Evolutionary conservation across 2,797 vertebrate species (phyloP).

Genomic region (Centropyge bicolor): DNA sequence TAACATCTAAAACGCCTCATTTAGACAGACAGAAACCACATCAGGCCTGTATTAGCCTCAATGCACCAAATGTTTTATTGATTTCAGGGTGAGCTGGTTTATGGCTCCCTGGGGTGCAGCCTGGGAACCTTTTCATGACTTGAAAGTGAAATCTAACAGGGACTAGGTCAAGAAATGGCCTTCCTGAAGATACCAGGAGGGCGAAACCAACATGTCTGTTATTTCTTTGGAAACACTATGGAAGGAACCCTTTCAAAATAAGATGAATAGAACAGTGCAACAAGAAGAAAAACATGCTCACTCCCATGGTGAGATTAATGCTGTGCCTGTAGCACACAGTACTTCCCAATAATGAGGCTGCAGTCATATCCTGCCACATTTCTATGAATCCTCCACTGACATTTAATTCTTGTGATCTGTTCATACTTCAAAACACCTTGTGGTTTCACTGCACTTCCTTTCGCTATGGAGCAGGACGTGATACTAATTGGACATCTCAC

Average conservation of each 20-base stretch:
- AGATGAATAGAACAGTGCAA: background rate
- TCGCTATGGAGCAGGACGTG: constrained; percentile 8
- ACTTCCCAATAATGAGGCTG: background rate
- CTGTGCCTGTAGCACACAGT: background rate
- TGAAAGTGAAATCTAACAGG: constrained; percentile 44
- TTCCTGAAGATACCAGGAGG: constrained; percentile 22
- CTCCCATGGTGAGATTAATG: background rate
- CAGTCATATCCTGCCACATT: background rate
- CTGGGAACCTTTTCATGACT: constrained; percentile 52
- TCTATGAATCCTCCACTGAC: constrained; percentile 10
- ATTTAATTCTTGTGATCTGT: background rate
- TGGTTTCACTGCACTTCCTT: constrained; percentile 33
- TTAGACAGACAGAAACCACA: constrained; percentile 42
- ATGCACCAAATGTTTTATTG: constrained; percentile 60
- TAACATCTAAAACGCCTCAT: constrained; percentile 10
- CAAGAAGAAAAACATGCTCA: background rate
- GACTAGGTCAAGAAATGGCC: constrained; percentile 20
- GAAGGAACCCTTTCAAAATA: constrained; percentile 5
- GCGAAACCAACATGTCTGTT: constrained; percentile 5
- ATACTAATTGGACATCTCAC: constrained; percentile 41
- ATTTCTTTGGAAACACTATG: constrained; percentile 14
- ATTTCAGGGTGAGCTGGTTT: constrained; percentile 61
- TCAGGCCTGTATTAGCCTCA: constrained; percentile 36
- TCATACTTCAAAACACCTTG: constrained; percentile 11
- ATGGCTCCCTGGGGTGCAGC: constrained; percentile 53